Conservation (phyloP, 2,113 vertebrate species). For the Deroptyus accipitrinus region DNA sequence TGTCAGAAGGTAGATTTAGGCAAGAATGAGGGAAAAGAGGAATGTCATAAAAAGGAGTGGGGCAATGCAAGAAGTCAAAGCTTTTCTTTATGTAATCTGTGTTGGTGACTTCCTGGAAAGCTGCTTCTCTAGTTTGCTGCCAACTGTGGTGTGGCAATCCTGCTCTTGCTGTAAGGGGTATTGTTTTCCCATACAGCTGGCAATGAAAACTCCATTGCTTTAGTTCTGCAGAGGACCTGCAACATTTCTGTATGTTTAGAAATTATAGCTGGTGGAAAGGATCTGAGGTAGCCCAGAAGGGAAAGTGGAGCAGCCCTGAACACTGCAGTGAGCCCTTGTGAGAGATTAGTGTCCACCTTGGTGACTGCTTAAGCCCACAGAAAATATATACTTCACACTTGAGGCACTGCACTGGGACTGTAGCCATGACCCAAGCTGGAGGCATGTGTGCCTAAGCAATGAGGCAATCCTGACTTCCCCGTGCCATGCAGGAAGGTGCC, state of each 20-base stretch:
- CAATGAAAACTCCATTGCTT: background rate
- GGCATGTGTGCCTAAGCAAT: rapidly evolving
- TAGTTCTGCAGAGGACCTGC: background rate
- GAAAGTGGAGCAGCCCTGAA: background rate
- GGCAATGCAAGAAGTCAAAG: background rate
- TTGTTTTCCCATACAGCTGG: background rate
- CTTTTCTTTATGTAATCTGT: background rate
- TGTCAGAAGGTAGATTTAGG: background rate
- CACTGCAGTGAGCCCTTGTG: background rate
- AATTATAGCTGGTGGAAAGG: background rate
- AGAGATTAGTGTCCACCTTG: background rate
- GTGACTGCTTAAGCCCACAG: background rate
- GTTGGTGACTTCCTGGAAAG: background rate
- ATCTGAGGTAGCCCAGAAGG: background rate
- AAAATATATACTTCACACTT: background rate
- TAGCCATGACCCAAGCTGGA: background rate
- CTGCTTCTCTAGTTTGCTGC: background rate
- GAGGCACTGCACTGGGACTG: background rate
- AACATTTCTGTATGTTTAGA: background rate
- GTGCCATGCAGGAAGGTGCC: background rate
- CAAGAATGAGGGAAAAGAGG: background rate
- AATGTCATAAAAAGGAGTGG: background rate
- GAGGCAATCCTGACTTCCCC: background rate
- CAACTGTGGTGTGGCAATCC: background rate
- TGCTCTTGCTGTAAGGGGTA: rapidly evolving